These are phyloP conservation scores for Dorcus hopei DNA, from an alignment of 2,888 invertebrate genomes.

Conservation along the genomic window DNA sequence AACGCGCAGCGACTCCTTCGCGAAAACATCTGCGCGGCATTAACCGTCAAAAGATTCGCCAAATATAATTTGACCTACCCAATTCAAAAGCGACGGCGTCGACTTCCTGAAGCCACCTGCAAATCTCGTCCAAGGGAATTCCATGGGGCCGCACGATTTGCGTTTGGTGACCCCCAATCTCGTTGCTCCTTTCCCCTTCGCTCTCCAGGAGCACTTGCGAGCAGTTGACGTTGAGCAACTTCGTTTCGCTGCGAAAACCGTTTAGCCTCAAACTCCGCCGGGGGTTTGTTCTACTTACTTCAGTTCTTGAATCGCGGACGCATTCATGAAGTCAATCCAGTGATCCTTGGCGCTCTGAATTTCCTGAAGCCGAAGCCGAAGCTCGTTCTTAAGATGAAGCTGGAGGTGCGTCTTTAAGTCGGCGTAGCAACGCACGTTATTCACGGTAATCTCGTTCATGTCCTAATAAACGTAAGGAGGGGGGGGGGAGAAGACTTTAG, in stretches of 20 bases:
- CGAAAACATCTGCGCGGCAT: slow-evolving; percentile 6
- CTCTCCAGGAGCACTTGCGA: too few relatives aligned
- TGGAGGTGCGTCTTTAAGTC: slow-evolving; percentile 4
- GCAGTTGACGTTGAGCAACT: too few relatives aligned
- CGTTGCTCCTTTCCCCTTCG: too few relatives aligned
- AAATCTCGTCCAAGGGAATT: not conserved
- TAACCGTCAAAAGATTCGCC: not conserved
- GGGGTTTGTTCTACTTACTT: slow-evolving; percentile 4
- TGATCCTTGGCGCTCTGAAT: slow-evolving; percentile 8
- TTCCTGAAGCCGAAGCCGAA: slow-evolving; percentile 4
- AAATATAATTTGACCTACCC: not conserved
- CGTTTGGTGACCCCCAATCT: too few relatives aligned
- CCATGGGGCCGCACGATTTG: too few relatives aligned
- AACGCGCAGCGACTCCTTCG: slow-evolving; percentile 4
- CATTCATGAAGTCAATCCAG: slow-evolving; percentile 8
- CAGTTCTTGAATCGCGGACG: slow-evolving; percentile 3
- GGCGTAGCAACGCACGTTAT: slow-evolving; percentile 9
- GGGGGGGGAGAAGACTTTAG: too few relatives aligned
- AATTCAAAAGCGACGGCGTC: not conserved
- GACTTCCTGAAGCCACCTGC: not conserved
- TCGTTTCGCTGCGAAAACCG: not conserved
- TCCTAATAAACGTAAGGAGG: not conserved
- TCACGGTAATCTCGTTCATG: slow-evolving; percentile 15
- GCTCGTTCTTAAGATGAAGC: slow-evolving; percentile 10
- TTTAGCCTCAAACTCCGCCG: too few relatives aligned